A percentile compares a stretch with the other conserved stretches of the same genome.
phyloP scores from a whole-genome alignment of 2,888 invertebrate species.

The Tanytarsus gracilentus region DNA sequence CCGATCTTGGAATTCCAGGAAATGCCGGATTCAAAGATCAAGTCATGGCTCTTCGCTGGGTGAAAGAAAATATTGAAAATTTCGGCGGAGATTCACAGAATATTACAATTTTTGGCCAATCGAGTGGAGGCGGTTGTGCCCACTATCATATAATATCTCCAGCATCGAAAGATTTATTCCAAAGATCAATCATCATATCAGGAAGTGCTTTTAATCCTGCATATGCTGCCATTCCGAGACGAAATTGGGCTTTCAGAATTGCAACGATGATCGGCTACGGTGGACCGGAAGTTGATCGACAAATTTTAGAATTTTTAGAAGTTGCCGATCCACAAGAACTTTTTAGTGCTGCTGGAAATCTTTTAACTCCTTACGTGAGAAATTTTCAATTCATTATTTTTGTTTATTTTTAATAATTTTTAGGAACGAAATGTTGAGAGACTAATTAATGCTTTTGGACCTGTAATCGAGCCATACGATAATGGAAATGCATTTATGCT shows the following conservation, averaged over 20 bases:
- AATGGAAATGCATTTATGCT: conserved; percentile 8
- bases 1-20: conserved; percentile 11
- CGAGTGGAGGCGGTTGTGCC: neutral
- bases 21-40: conserved; percentile 25
- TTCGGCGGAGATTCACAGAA: conserved; percentile 14
- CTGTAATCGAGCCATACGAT: conserved; percentile 17
- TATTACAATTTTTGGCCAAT: conserved; percentile 11
- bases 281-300: neutral
- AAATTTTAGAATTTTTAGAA: conserved; percentile 1
- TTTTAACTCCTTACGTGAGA: conserved; percentile 4
- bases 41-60: conserved; percentile 6
- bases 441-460: conserved; percentile 8
- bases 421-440: conserved; percentile 5
- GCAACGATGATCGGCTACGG: neutral
- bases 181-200: conserved; percentile 22
- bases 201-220: conserved; percentile 11
- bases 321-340: conserved; percentile 1
- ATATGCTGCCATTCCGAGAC: conserved; percentile 9
- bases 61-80: conserved; percentile 9
- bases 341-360: neutral
- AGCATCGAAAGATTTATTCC: conserved; percentile 17
- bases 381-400: neutral
- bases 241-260: conserved; percentile 17
- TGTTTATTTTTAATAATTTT: neutral
- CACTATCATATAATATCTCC: conserved; percentile 11